phyloP scores from a whole-genome alignment of 2,113 vertebrate genomes.

The Jacana jacana region DNA sequence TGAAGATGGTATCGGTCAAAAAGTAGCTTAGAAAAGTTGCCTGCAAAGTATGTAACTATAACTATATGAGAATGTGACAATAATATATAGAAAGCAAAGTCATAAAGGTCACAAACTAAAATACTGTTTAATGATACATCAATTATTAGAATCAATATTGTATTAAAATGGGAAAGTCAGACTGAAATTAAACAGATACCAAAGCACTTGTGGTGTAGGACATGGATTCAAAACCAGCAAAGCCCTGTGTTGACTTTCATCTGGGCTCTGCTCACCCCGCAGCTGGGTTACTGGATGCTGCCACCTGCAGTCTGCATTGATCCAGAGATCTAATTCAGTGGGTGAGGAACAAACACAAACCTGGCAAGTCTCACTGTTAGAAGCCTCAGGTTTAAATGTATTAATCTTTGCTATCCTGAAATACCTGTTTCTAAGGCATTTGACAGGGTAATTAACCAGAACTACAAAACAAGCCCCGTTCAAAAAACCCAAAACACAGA shows the following conservation, averaged over 20 bases:
- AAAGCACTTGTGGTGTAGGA: neutral
- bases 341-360: accelerated
- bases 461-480: neutral
- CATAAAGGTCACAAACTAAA: neutral
- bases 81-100: neutral
- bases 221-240: neutral
- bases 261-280: neutral
- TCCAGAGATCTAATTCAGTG: neutral
- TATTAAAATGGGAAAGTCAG: neutral
- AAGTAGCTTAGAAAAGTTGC: neutral
- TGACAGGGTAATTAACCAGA: neutral
- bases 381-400: neutral
- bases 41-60: neutral
- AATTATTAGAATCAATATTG: neutral
- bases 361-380: accelerated
- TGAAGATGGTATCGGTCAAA: neutral
- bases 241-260: accelerated
- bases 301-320: constrained; percentile 19
- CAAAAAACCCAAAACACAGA: neutral
- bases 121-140: neutral
- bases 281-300: neutral
- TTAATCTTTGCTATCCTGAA: neutral
- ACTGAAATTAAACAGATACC: accelerated
- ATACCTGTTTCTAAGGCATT: neutral
- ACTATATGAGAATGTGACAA: neutral